phyloP scores from a whole-genome alignment of 2,888 invertebrate genomes.

The Cerastis rubricosa region DNA sequence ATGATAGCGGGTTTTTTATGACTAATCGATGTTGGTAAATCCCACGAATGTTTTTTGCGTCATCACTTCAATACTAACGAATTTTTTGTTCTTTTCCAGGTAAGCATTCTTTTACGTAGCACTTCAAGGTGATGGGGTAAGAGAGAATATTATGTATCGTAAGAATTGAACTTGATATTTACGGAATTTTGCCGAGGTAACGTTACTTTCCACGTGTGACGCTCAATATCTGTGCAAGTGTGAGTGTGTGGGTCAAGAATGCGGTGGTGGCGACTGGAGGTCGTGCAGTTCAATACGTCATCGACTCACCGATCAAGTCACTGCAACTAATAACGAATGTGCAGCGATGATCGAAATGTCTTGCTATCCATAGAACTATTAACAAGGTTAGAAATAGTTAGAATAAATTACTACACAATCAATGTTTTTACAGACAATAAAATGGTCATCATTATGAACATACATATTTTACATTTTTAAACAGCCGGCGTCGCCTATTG shows the following conservation, averaged over 20 bases:
- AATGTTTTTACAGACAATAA: background rate
- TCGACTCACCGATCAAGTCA: conserved; percentile 63
- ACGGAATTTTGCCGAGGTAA: conserved; percentile 63
- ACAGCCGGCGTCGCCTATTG: background rate
- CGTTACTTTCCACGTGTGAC: conserved; percentile 64
- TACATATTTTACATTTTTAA: conserved; percentile 21
- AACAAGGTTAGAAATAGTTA: conserved; percentile 16
- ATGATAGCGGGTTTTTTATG: conserved; percentile 62
- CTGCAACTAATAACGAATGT: conserved; percentile 54
- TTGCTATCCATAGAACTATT: background rate
- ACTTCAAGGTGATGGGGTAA: conserved; percentile 67
- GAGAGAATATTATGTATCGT: conserved; percentile 68
- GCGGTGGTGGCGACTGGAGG: conserved; percentile 72
- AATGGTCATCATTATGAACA: background rate
- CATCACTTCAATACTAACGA: conserved; percentile 63
- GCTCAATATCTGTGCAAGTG: conserved; percentile 64
- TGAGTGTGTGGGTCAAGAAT: conserved; percentile 77
- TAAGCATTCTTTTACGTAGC: conserved; percentile 68
- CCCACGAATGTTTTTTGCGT: conserved; percentile 37
- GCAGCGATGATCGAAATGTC: background rate
- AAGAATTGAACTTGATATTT: conserved; percentile 56
- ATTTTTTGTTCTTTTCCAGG: conserved; percentile 75
- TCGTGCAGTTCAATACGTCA: conserved; percentile 67
- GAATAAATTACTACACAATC: background rate
- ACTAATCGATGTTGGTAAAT: conserved; percentile 47